Evolutionary conservation across 1,140 invertebrate genomes (phyloP).

Genomic region (Oreohelix idahoensis): DNA sequence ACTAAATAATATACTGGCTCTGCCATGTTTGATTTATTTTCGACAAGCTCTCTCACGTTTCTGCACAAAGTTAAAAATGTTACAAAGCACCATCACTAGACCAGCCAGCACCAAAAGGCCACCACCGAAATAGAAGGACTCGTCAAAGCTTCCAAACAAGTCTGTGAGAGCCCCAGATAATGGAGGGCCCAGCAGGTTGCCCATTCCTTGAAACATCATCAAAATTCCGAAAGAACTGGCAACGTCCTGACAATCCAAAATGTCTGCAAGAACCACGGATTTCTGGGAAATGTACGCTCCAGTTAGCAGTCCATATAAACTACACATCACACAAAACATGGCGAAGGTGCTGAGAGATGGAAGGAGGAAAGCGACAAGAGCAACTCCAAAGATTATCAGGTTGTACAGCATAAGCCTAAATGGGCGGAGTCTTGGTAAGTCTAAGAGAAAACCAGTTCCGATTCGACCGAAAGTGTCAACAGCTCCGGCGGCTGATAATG

Average conservation of each 20-base stretch:
- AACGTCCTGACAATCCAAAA: conserved; percentile 91
- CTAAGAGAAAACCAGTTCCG: conserved; percentile 52
- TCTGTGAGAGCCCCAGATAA: conserved; percentile 81
- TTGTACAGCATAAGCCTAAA: conserved; percentile 57
- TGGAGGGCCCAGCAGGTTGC: conserved; percentile 87
- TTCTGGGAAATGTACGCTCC: conserved; percentile 84
- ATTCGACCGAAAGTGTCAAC: conserved; percentile 57
- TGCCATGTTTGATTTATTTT: too few relatives aligned
- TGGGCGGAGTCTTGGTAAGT: conserved; percentile 52
- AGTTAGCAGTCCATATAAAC: conserved; percentile 55
- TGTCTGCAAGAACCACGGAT: conserved; percentile 91
- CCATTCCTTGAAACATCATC: conserved; percentile 92
- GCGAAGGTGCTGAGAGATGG: conserved; percentile 48
- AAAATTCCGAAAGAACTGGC: conserved; percentile 94
- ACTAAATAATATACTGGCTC: too few relatives aligned
- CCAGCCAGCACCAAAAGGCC: conserved; percentile 47
- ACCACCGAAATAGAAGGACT: conserved; percentile 57
- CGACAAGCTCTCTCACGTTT: not conserved
- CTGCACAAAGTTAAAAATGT: conserved; percentile 35
- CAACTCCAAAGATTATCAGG: conserved; percentile 53
- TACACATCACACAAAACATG: conserved; percentile 48
- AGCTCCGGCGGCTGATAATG: conserved; percentile 56
- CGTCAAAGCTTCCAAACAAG: conserved; percentile 49
- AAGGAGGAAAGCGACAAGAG: conserved; percentile 48
- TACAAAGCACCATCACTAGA: conserved; percentile 47